A percentile compares a stretch with the other conserved stretches of the same genome.
Conservation (phyloP, 2,888 invertebrate genomes). For the Drosophila diplacantha region DNA sequence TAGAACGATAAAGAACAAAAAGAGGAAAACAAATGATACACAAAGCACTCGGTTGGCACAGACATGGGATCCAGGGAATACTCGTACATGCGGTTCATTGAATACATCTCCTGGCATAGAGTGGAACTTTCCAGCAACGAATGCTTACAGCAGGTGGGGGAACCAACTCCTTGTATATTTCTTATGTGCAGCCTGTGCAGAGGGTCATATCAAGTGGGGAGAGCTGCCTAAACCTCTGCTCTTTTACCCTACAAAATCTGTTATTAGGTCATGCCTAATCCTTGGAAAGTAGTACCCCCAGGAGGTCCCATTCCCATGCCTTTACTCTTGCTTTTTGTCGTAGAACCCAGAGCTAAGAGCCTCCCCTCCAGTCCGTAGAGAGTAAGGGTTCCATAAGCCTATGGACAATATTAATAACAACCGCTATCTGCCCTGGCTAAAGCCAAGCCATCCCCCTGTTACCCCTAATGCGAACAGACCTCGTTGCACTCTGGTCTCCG, state of each 20-base stretch:
- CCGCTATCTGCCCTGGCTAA: neutral
- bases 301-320: neutral
- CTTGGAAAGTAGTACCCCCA: too few relatives aligned
- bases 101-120: neutral
- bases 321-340: neutral
- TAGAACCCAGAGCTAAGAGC: neutral
- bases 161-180: neutral
- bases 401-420: neutral
- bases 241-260: neutral
- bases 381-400: neutral
- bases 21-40: neutral
- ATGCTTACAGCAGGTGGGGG: too few relatives aligned
- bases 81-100: neutral
- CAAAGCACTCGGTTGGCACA: neutral
- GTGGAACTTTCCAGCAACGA: neutral
- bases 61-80: neutral
- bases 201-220: neutral
- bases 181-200: neutral
- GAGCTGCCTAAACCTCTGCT: neutral
- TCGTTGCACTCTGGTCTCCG: neutral
- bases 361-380: neutral
- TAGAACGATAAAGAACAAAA: conserved; percentile 22
- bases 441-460: neutral
- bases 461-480: neutral
- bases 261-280: too few relatives aligned